Percentiles rank a stretch among this genome's conserved stretches.
Evolutionary conservation across 2,113 vertebrate genomes (phyloP).

Genomic region (Hemicordylus capensis): DNA sequence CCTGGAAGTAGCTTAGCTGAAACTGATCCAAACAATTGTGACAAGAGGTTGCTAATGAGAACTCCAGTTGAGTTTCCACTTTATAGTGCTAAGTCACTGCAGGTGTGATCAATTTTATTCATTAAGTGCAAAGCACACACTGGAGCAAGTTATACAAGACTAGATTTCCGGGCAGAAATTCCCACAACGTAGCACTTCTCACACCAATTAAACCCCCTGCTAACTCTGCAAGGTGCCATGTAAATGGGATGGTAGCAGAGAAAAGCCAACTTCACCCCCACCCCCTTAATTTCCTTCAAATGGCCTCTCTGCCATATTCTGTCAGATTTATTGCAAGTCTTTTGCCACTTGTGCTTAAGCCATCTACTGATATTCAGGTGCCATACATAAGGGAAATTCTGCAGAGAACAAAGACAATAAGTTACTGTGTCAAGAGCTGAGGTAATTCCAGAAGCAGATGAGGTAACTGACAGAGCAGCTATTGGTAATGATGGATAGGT

Average conservation of each 20-base stretch:
- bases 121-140: too few relatives aligned
- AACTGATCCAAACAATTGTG: neutral
- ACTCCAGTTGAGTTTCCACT: neutral
- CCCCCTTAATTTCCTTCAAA: neutral
- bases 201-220: neutral
- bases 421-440: neutral
- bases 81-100: neutral
- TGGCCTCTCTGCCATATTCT: neutral
- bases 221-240: neutral
- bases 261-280: neutral
- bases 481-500: neutral
- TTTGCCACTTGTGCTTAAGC: neutral
- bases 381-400: neutral
- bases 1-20: neutral
- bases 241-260: neutral
- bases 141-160: neutral
- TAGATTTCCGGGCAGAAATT: too few relatives aligned
- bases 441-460: neutral
- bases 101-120: neutral
- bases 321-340: neutral
- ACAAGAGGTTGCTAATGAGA: neutral
- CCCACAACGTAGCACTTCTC: neutral
- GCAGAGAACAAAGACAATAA: neutral
- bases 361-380: neutral
- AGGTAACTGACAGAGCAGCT: neutral